phyloP scores from a whole-genome alignment of 2,113 vertebrate genomes.

The Serilophus lunatus region DNA sequence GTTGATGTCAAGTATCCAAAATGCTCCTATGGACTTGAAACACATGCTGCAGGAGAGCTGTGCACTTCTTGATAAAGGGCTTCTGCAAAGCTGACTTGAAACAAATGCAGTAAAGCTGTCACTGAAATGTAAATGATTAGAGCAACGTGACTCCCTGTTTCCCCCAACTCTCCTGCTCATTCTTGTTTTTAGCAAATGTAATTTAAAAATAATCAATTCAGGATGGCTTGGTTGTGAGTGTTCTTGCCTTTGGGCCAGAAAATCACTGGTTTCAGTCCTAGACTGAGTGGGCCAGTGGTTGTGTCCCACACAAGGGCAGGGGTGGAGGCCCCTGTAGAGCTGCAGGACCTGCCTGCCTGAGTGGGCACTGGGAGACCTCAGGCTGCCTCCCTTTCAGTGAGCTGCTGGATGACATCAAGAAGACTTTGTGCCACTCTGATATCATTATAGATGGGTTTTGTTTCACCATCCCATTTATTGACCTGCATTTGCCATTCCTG shows the following conservation, averaged over 20 bases:
- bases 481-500: slow-evolving; percentile 27
- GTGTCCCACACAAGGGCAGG: background rate
- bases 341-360: background rate
- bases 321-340: background rate
- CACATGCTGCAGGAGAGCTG: background rate
- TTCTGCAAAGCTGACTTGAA: slow-evolving; percentile 28
- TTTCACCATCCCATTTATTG: slow-evolving; percentile 38
- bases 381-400: background rate
- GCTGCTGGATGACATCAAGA: slow-evolving; percentile 38
- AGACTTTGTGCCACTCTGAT: background rate
- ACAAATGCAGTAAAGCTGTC: slow-evolving; percentile 16
- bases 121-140: slow-evolving; percentile 3
- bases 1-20: background rate
- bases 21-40: background rate
- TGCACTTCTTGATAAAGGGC: background rate
- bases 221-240: background rate
- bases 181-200: background rate
- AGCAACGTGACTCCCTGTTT: background rate
- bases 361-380: background rate
- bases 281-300: background rate
- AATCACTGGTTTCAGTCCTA: background rate
- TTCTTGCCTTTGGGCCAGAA: background rate
- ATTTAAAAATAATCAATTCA: background rate
- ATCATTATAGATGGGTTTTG: slow-evolving; percentile 34
- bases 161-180: background rate